A percentile compares a stretch with the other conserved stretches of the same genome.
Evolutionary conservation across 2,797 vertebrate species (phyloP).

Genomic region (Brotula barbata): DNA sequence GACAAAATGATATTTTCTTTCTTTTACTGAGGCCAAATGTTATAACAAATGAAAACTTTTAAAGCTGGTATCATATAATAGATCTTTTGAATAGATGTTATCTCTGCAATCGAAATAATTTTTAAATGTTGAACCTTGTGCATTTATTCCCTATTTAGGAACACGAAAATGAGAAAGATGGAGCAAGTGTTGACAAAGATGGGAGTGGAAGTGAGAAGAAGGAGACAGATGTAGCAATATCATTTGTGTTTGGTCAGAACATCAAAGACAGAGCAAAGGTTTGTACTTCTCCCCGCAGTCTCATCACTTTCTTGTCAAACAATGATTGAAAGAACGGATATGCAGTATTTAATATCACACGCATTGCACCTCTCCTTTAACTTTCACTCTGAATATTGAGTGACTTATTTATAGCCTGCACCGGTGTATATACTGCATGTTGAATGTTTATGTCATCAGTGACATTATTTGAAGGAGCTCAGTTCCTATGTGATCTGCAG

Average conservation of each 20-base stretch:
- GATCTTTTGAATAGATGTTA: too few relatives aligned
- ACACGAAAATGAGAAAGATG: conserved; percentile 77
- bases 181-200: conserved; percentile 64
- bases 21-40: too few relatives aligned
- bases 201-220: conserved; percentile 79
- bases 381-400: neutral
- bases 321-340: neutral
- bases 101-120: too few relatives aligned
- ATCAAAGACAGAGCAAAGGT: conserved; percentile 98
- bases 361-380: neutral
- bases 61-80: too few relatives aligned
- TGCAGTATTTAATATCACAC: neutral
- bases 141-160: conserved; percentile 68
- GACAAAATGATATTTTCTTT: too few relatives aligned
- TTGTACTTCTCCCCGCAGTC: neutral
- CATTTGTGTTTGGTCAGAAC: conserved; percentile 97
- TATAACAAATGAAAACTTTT: too few relatives aligned
- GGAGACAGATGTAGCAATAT: conserved; percentile 78
- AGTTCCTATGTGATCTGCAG: neutral
- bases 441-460: neutral
- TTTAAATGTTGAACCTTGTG: neutral
- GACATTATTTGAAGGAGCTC: neutral
- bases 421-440: neutral
- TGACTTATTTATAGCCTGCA: neutral
- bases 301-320: neutral